These are phyloP conservation scores for Poecilia wingei DNA, from an alignment of 2,797 vertebrate species.

Conservation along the genomic window DNA sequence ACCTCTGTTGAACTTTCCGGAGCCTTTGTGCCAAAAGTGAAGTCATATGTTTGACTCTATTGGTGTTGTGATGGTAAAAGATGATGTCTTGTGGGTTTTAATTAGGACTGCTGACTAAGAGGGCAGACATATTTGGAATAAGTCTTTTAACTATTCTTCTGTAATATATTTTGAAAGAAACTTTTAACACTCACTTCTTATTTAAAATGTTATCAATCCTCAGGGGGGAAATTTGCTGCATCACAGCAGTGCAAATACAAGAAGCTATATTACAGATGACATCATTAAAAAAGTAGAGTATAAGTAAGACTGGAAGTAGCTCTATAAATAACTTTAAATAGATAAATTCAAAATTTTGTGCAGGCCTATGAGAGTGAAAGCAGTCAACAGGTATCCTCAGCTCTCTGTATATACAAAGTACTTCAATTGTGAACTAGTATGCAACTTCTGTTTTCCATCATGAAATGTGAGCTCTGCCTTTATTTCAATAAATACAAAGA, in stretches of 20 bases:
- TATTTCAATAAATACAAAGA: conserved; percentile 16
- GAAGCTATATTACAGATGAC: background rate
- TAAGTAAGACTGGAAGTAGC: background rate
- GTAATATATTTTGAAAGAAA: background rate
- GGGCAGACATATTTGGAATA: background rate
- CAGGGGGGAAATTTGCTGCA: background rate
- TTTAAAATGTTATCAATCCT: background rate
- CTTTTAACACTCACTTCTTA: background rate
- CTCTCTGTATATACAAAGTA: background rate
- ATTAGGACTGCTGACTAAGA: conserved; percentile 17
- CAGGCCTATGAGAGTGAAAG: background rate
- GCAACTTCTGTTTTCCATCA: conserved; percentile 3
- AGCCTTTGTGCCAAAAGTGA: conserved; percentile 46
- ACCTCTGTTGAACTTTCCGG: conserved; percentile 49
- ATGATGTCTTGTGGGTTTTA: conserved; percentile 29
- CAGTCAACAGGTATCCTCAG: background rate
- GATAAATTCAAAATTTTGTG: background rate
- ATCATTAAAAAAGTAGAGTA: background rate
- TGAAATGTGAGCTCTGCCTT: conserved; percentile 26
- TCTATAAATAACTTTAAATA: background rate
- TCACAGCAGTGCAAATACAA: background rate
- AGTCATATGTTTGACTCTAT: conserved; percentile 55
- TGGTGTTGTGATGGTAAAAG: conserved; percentile 17
- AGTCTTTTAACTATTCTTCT: background rate
- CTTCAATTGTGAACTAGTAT: background rate